A percentile compares a stretch with the other conserved stretches of the same genome.
phyloP scores from a whole-genome alignment of 2,113 vertebrate species.

The Phaethon lepturus region DNA sequence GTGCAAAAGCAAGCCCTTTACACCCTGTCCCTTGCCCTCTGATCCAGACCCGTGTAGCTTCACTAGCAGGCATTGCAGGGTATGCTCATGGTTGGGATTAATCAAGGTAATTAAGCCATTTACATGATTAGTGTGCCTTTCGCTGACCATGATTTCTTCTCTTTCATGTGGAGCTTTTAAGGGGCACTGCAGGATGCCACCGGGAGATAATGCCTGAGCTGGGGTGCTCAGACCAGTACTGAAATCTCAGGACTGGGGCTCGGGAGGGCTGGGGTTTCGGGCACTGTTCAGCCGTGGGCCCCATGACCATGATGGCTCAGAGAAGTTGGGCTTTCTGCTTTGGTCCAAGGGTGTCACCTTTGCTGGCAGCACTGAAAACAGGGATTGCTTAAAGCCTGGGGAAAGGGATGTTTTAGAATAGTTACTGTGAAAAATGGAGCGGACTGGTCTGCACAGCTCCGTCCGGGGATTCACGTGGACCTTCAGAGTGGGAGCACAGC shows the following conservation, averaged over 20 bases:
- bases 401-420: not conserved
- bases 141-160: not conserved
- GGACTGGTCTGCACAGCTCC: not conserved
- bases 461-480: not conserved
- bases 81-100: not conserved
- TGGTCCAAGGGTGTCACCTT: not conserved
- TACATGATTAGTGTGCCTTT: not conserved
- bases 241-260: not conserved
- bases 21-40: not conserved
- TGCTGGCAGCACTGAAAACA: accelerated
- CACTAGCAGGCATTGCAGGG: not conserved
- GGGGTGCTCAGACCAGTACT: not conserved
- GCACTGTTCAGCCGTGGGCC: accelerated
- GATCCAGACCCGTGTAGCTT: not conserved
- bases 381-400: not conserved
- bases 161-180: not conserved
- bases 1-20: not conserved
- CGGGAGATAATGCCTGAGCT: not conserved
- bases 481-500: not conserved
- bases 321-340: not conserved
- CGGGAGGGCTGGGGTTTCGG: not conserved
- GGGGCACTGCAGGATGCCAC: not conserved
- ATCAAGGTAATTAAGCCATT: not conserved
- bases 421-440: not conserved
- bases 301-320: not conserved